A percentile compares a stretch with the other conserved stretches of the same genome.
phyloP scores from a whole-genome alignment of 2,113 vertebrate species.

The Leucopsar rothschildi region DNA sequence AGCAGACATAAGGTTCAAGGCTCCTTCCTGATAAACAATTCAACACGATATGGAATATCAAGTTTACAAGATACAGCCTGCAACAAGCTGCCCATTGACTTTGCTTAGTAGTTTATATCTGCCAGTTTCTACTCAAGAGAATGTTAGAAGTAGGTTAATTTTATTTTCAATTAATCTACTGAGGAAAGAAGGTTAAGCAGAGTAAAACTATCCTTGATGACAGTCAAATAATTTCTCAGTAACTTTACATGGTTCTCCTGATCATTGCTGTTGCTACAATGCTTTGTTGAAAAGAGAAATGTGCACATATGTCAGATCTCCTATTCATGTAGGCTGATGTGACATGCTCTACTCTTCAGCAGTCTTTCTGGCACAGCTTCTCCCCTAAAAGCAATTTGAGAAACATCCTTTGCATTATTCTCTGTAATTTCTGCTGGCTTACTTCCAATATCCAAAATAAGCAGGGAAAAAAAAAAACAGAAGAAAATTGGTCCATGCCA shows the following conservation, averaged over 20 bases:
- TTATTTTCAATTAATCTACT: background rate
- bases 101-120: background rate
- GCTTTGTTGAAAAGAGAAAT: background rate
- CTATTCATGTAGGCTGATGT: background rate
- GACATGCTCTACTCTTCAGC: background rate
- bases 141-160: background rate
- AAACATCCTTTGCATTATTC: background rate
- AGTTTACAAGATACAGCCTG: background rate
- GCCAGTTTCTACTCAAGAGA: background rate
- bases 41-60: background rate
- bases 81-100: background rate
- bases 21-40: background rate
- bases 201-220: background rate
- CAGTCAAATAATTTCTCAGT: background rate
- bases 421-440: background rate
- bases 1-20: background rate
- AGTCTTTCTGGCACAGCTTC: background rate
- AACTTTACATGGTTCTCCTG: background rate
- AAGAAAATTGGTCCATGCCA: background rate
- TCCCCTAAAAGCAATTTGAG: background rate
- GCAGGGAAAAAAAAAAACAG: background rate
- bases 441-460: background rate
- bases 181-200: background rate
- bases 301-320: background rate
- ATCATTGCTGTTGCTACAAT: background rate